Evolutionary conservation across 2,888 invertebrate genomes (phyloP).

Genomic region (Seira sanloemensis): DNA sequence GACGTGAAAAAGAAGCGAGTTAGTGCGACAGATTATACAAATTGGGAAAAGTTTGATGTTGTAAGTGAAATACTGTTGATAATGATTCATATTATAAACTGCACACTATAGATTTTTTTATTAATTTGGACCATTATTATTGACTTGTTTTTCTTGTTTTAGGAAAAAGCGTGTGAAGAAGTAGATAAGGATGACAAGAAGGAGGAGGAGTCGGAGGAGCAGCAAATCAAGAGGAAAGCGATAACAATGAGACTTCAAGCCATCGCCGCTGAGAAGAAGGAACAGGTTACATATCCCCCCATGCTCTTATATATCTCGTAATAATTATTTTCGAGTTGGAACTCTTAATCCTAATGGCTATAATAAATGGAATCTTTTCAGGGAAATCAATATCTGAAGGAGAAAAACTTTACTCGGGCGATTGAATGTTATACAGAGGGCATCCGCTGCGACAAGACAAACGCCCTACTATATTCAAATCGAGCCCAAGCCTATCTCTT

Average conservation of each 20-base stretch:
- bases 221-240: slow-evolving; percentile 51
- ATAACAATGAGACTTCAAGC: slow-evolving; percentile 56
- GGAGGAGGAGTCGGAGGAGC: slow-evolving; percentile 53
- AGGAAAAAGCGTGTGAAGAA: slow-evolving; percentile 68
- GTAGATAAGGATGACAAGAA: slow-evolving; percentile 43
- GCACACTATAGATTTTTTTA: no score
- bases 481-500: slow-evolving; percentile 91
- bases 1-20: slow-evolving; percentile 73
- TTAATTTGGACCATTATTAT: no score
- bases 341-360: not conserved
- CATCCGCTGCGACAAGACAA: slow-evolving; percentile 86
- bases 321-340: not conserved
- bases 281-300: slow-evolving; percentile 46
- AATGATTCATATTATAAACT: no score
- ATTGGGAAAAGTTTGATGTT: slow-evolving; percentile 89
- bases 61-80: slow-evolving; percentile 79
- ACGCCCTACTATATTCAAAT: slow-evolving; percentile 90
- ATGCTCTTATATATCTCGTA: not conserved
- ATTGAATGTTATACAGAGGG: slow-evolving; percentile 91
- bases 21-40: slow-evolving; percentile 81
- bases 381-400: slow-evolving; percentile 88
- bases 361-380: slow-evolving; percentile 73
- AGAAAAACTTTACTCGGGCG: slow-evolving; percentile 89
- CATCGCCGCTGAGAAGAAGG: slow-evolving; percentile 65
- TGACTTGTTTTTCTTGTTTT: not conserved